These are phyloP conservation scores for Macquaria australasica DNA, from an alignment of 2,113 vertebrate genomes.

Conservation along the genomic window DNA sequence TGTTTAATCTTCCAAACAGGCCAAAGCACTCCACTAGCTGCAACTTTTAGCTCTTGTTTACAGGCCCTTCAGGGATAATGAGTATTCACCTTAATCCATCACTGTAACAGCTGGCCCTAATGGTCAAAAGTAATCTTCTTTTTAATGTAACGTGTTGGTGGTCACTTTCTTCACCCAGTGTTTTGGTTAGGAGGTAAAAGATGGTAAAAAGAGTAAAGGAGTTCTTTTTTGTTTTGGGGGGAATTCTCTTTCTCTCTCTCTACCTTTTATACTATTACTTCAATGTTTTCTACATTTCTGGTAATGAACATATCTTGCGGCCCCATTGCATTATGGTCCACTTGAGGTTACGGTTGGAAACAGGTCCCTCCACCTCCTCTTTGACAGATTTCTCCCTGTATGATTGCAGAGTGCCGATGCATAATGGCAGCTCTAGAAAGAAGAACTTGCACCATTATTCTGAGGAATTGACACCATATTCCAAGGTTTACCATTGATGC, in stretches of 20 bases:
- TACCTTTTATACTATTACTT: neutral
- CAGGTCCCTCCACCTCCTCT: neutral
- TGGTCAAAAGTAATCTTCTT: neutral
- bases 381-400: constrained; percentile 13
- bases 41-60: constrained; percentile 27
- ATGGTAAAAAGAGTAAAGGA: neutral
- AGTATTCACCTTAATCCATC: constrained; percentile 28
- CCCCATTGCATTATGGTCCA: neutral
- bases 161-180: neutral
- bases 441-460: constrained; percentile 63
- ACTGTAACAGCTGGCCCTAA: constrained; percentile 15
- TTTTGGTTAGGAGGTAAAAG: neutral
- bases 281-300: neutral
- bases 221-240: neutral
- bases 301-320: neutral
- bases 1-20: constrained; percentile 62
- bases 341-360: neutral
- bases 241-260: neutral
- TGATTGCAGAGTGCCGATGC: neutral
- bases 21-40: constrained; percentile 8
- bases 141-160: neutral
- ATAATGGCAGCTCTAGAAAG: constrained; percentile 60
- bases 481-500: neutral
- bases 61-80: constrained; percentile 15
- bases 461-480: constrained; percentile 65